Percentiles rank a stretch among this genome's conserved stretches.
These are phyloP conservation scores for Epinephelus lanceolatus DNA, from an alignment of 2,113 vertebrate species.

Conservation along the genomic window DNA sequence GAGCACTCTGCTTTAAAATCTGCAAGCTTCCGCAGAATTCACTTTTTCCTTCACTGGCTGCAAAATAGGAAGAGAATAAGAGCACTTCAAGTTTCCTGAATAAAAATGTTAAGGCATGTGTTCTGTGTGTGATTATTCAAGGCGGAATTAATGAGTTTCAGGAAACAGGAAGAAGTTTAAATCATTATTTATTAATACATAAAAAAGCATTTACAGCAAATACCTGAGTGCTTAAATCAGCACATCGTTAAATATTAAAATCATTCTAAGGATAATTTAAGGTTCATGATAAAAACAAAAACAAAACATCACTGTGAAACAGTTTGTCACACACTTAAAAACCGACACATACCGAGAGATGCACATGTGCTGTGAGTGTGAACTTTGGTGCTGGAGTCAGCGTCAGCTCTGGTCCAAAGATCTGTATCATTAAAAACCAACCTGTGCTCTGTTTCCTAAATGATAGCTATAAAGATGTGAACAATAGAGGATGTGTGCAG, in stretches of 20 bases:
- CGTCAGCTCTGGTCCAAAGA: constrained; percentile 3
- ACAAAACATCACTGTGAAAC: not conserved
- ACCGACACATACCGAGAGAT: not conserved
- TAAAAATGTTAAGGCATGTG: constrained; percentile 29
- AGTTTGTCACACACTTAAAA: constrained; percentile 13
- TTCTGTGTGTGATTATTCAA: not conserved
- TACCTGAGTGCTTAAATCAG: constrained; percentile 49
- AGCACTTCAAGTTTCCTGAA: constrained; percentile 35
- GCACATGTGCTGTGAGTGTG: not conserved
- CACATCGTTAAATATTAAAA: constrained; percentile 61
- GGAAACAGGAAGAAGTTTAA: constrained; percentile 29
- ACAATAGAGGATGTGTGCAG: constrained; percentile 2
- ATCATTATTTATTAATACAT: constrained; percentile 77
- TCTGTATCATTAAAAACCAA: not conserved
- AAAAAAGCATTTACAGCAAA: constrained; percentile 70
- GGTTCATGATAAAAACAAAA: constrained; percentile 10
- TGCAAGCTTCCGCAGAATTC: not conserved
- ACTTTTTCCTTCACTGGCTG: constrained; percentile 15
- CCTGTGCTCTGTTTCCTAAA: constrained; percentile 10
- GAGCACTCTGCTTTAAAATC: not conserved
- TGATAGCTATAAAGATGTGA: not conserved
- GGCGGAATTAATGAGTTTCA: not conserved
- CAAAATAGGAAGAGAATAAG: not conserved
- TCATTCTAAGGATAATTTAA: constrained; percentile 49
- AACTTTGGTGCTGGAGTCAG: constrained; percentile 36